phyloP scores from a whole-genome alignment of 2,113 vertebrate genomes.

The Salvator merianae region DNA sequence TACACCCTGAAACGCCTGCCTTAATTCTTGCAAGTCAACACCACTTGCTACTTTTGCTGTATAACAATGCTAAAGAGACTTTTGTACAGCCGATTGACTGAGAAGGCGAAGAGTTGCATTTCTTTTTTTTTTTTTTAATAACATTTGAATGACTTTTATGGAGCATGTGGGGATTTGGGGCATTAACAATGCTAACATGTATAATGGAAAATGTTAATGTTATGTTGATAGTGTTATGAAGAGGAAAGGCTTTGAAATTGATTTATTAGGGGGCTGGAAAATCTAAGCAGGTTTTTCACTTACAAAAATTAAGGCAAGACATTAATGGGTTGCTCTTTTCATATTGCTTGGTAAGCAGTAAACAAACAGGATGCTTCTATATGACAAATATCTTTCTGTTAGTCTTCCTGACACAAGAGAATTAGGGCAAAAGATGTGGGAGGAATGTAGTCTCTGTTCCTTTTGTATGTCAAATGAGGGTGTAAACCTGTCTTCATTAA shows the following conservation, averaged over 20 bases:
- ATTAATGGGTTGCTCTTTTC: slow-evolving; percentile 6
- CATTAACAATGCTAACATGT: slow-evolving; percentile 18
- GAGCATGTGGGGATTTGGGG: neutral
- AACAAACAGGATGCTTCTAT: neutral
- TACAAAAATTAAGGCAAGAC: slow-evolving; percentile 8
- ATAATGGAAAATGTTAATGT: slow-evolving; percentile 24
- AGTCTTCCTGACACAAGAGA: neutral
- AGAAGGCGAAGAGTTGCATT: neutral
- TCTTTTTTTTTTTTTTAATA: neutral
- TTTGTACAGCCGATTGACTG: neutral
- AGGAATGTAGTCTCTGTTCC: neutral
- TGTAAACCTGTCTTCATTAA: no score
- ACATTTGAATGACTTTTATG: slow-evolving; percentile 18
- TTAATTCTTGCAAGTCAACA: neutral
- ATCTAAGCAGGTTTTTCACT: neutral
- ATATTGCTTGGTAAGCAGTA: slow-evolving; percentile 7
- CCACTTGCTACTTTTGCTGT: neutral
- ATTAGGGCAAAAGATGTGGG: neutral
- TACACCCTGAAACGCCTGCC: neutral
- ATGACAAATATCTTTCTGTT: neutral
- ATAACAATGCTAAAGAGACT: neutral
- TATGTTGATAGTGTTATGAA: slow-evolving; percentile 2
- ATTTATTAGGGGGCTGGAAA: slow-evolving; percentile 8
- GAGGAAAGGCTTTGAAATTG: slow-evolving; percentile 12
- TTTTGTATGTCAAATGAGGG: neutral